These are phyloP conservation scores for Misgurnus mizolepis DNA, from an alignment of 2,113 vertebrate species.

Conservation along the genomic window DNA sequence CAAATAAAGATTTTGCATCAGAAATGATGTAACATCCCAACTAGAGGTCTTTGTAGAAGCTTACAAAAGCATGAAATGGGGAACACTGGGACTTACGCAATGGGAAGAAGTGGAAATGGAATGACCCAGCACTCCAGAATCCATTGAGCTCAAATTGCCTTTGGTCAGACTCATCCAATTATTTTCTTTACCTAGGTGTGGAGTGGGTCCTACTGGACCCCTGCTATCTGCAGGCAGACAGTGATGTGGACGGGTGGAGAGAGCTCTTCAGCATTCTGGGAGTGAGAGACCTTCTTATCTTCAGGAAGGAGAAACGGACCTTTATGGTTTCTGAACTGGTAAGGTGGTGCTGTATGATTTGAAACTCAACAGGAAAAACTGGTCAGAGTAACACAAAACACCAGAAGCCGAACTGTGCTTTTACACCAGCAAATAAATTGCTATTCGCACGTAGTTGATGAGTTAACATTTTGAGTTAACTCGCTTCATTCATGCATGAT, in stretches of 20 bases:
- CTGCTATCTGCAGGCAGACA: conserved; percentile 69
- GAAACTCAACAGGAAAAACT: neutral
- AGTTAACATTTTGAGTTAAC: too few relatives aligned
- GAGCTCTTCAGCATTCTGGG: conserved; percentile 72
- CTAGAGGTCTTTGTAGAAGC: conserved; percentile 18
- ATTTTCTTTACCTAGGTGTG: conserved; percentile 61
- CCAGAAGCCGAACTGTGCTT: neutral
- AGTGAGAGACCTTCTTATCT: conserved; percentile 74
- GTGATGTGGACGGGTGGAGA: conserved; percentile 71
- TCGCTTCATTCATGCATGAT: too few relatives aligned
- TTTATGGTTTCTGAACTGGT: conserved; percentile 71
- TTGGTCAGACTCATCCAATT: neutral
- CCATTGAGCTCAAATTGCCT: neutral
- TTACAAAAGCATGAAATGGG: conserved; percentile 48
- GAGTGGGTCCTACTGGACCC: conserved; percentile 75
- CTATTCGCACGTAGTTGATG: too few relatives aligned
- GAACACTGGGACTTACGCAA: conserved; percentile 38
- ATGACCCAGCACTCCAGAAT: conserved; percentile 12
- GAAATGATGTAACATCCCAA: neutral
- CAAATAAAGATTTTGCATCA: neutral
- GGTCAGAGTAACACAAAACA: neutral
- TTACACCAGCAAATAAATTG: too few relatives aligned
- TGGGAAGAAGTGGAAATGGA: neutral
- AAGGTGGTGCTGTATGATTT: conserved; percentile 42
- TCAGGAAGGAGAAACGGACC: conserved; percentile 69